A percentile compares a stretch with the other conserved stretches of the same genome.
phyloP scores from a whole-genome alignment of 2,888 invertebrate species.

The Steromphala cineraria region DNA sequence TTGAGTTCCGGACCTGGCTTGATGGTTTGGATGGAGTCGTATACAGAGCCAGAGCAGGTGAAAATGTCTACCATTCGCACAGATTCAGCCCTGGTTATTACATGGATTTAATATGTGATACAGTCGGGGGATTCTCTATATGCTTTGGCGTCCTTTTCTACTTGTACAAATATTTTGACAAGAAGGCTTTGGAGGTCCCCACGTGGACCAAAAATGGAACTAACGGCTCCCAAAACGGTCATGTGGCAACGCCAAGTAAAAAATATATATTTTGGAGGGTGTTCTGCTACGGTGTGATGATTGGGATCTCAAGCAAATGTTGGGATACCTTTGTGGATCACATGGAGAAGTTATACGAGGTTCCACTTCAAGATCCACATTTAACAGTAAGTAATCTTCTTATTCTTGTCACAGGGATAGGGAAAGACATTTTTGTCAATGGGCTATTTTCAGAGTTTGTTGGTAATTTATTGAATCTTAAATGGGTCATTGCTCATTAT shows the following conservation, averaged over 20 bases:
- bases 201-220: slow-evolving; percentile 34
- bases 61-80: slow-evolving; percentile 47
- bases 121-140: slow-evolving; percentile 79
- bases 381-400: slow-evolving; percentile 43
- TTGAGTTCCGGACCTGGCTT: slow-evolving; percentile 87
- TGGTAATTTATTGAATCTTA: too few relatives aligned
- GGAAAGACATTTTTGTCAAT: too few relatives aligned
- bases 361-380: slow-evolving; percentile 42
- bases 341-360: slow-evolving; percentile 53
- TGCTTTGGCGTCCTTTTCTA: slow-evolving; percentile 76
- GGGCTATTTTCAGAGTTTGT: too few relatives aligned
- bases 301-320: slow-evolving; percentile 55
- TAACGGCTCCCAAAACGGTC: slow-evolving; percentile 32
- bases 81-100: slow-evolving; percentile 88
- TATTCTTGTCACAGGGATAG: too few relatives aligned
- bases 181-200: slow-evolving; percentile 26
- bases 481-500: too few relatives aligned
- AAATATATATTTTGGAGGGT: slow-evolving; percentile 59
- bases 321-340: slow-evolving; percentile 61
- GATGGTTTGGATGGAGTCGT: slow-evolving; percentile 92
- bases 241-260: slow-evolving; percentile 47
- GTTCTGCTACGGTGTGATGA: slow-evolving; percentile 56
- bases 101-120: slow-evolving; percentile 89
- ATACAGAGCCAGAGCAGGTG: slow-evolving; percentile 81
- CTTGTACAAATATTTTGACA: slow-evolving; percentile 44